These are phyloP conservation scores for Amphipoea lucens DNA, from an alignment of 2,888 invertebrate genomes.

Conservation along the genomic window DNA sequence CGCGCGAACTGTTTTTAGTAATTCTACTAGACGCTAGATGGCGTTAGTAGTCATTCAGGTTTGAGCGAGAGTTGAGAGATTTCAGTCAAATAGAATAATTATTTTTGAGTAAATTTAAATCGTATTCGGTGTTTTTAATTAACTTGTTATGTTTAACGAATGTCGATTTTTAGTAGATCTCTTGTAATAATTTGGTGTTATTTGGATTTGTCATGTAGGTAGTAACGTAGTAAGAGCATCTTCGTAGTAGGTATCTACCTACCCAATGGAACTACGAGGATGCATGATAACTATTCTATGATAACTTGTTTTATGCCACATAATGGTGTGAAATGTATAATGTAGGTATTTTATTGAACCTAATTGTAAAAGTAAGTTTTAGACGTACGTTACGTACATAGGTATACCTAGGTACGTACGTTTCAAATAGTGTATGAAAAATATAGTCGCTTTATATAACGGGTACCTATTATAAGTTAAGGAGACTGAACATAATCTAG, in stretches of 20 bases:
- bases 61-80: background rate
- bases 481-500: background rate
- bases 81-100: background rate
- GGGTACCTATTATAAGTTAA: background rate
- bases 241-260: too few relatives aligned
- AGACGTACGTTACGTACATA: background rate
- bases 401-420: too few relatives aligned
- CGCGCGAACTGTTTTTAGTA: constrained; percentile 63
- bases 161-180: background rate
- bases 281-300: background rate
- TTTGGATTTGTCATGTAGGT: background rate
- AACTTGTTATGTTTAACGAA: too few relatives aligned
- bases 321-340: background rate
- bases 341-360: background rate
- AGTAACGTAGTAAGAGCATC: too few relatives aligned
- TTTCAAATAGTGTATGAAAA: background rate
- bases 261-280: background rate
- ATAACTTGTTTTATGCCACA: background rate
- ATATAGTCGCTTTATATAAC: background rate
- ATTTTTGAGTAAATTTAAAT: background rate
- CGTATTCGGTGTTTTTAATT: background rate
- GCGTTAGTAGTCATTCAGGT: constrained; percentile 72
- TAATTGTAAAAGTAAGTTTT: background rate
- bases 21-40: constrained; percentile 86
- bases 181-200: background rate